Evolutionary conservation across 2,888 invertebrate species (phyloP), one percentile per base, ranked within the genome.

Genomic region (Caenorhabditis japonica): DNA sequence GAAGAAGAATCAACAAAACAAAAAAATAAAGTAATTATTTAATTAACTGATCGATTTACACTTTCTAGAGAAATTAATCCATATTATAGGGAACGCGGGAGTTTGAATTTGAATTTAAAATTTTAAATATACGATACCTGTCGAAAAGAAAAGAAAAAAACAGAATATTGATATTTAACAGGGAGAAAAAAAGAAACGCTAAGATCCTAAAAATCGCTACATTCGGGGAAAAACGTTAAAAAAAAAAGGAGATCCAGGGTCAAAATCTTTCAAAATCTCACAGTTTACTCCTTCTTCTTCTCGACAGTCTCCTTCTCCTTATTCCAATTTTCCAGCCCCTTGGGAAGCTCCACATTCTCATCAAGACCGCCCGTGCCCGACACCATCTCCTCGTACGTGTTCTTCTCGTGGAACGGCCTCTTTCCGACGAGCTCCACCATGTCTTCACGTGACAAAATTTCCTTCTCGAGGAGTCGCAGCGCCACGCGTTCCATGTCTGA

Each of bases 301-400:
- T 74, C 56, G n/a, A n/a, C n/a, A n/a, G n/a, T n/a, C n/a, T n/a
- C n/a, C 19, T 53, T 62, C 49, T 79, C 77, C 36, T 77, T 88
- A 88, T 99, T 97, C 97, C 97, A 99, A 85, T 93, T 93, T 88
- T 94, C 93, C 25, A 99, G 91, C 59, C 97, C 97, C 89, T 95
- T 94, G 0, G 99, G 99, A 82, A 99, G 90, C 0, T 92, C 89
- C 0, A 96, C 96, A 85, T 99, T 94, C 89, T 99, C 99, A 78
- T 99, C 99, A 84, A 97, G 92, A 0, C 97, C 96, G 52, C 79
- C 79, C 0, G 95, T 96, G 1, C 95, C 96, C 89, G 95, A 97
- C 0, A 99, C 99, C 89, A 99, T 99, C 88, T 99, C 94, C 89
- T 99, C 99, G 87, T 99, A 99, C 10, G 97, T 97, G 13, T 97